Evolutionary conservation across 2,113 vertebrate genomes (phyloP), one percentile per base, ranked within the genome.

Genomic region (Gnathonemus echidnorhynchus): DNA sequence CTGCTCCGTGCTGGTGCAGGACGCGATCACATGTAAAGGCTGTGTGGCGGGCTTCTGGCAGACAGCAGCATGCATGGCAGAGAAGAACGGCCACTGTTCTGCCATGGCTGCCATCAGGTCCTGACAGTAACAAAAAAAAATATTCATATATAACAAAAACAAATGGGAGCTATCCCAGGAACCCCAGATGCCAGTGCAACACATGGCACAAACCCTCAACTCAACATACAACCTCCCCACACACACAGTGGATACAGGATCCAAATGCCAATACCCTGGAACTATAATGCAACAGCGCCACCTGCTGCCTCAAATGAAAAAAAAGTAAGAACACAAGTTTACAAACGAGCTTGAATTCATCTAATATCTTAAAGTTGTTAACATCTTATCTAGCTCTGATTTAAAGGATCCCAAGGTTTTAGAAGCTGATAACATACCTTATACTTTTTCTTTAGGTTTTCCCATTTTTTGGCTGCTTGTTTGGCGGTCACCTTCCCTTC

Each of bases 401-500:
- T n/a, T 62, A 62, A 62, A 62, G 21, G 56, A 58, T 24, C 56
- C 19, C 53, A 7, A 24, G 56, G 56, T 58, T 58, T 24, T 24
- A 77, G 70, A 77, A 77, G 17, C 74, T 27, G 27, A 31, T 70
- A 70, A 31, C 10, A 2, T 48, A 89, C 53, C 88, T 89, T 89
- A 1, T 89, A 89, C 45, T 89, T 89, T 89, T 58, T 89, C 53
- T 89, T 89, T 17, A 89, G 45, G 52, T 89, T 89, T 27, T 89
- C 88, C 88, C 88, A 89, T 35, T 89, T 89, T 53, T 89, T 89
- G 21, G 42, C 58, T 11, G 88, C 88, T 35, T 89, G 88, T 19
- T 58, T 62, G 31, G 42, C 52, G 1, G 88, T 58, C 7, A 89
- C 24, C 45, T 74, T 62, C 35, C 62, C 42, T 31, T 89, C 88